These are phyloP conservation scores for Penaeus indicus DNA, from an alignment of 1,140 invertebrate species.

Conservation along the genomic window DNA sequence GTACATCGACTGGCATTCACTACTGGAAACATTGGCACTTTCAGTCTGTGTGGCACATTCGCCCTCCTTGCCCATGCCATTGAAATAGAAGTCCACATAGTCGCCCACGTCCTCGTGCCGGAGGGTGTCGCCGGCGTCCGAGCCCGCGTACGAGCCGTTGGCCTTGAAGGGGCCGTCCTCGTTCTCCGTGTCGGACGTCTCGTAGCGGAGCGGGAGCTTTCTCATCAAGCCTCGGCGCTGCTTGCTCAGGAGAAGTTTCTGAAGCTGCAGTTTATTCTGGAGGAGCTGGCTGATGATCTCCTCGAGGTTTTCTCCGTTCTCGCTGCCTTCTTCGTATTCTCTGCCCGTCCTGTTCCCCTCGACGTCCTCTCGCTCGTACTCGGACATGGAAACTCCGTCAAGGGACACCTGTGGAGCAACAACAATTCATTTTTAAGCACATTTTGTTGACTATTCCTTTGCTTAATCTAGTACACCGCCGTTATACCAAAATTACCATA, in stretches of 20 bases:
- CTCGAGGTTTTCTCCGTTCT: conserved; percentile 76
- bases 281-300: conserved; percentile 86
- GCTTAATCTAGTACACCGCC: background rate
- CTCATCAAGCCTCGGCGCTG: conserved; percentile 74
- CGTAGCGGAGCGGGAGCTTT: conserved; percentile 64
- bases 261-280: conserved; percentile 87
- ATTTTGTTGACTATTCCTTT: conserved; percentile 11
- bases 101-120: conserved; percentile 43
- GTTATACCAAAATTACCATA: conserved; percentile 3
- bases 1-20: conserved; percentile 66
- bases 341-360: conserved; percentile 18
- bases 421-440: background rate
- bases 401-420: conserved; percentile 44
- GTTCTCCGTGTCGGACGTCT: conserved; percentile 73
- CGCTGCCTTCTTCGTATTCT: conserved; percentile 59
- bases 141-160: background rate
- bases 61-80: background rate
- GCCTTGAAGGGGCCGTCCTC: conserved; percentile 69
- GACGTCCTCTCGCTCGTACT: conserved; percentile 54
- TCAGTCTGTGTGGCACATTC: conserved; percentile 32
- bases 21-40: conserved; percentile 60
- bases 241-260: conserved; percentile 76
- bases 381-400: conserved; percentile 60
- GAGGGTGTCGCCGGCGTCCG: conserved; percentile 7
- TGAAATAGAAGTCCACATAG: conserved; percentile 59